phyloP scores from a whole-genome alignment of 1,140 invertebrate genomes.

The Rhagoletis zephyria region DNA sequence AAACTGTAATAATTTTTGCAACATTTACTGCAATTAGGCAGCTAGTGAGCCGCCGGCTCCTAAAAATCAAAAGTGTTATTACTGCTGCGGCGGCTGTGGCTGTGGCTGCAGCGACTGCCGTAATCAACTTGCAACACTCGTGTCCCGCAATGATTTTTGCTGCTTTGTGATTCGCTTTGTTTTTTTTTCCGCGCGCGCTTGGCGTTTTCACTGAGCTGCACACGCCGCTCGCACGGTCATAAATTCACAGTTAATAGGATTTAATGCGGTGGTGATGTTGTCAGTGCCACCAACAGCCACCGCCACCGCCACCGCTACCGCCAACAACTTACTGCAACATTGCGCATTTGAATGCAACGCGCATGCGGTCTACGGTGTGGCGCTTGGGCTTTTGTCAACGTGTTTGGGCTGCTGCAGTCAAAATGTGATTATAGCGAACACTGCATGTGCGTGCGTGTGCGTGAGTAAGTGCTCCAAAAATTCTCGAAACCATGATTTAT shows the following conservation, averaged over 20 bases:
- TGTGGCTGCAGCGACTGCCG: neutral
- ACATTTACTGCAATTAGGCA: slow-evolving; percentile 50
- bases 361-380: slow-evolving; percentile 18
- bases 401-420: slow-evolving; percentile 35
- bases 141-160: neutral
- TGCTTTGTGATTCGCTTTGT: slow-evolving; percentile 1
- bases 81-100: neutral
- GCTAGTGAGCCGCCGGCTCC: slow-evolving; percentile 24
- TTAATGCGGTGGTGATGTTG: slow-evolving; percentile 44
- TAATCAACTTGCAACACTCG: neutral
- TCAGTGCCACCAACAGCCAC: slow-evolving; percentile 37
- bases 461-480: slow-evolving; percentile 47
- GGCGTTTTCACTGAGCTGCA: slow-evolving; percentile 16
- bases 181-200: neutral
- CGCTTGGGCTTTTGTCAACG: slow-evolving; percentile 17
- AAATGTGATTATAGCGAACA: slow-evolving; percentile 24
- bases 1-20: slow-evolving; percentile 42
- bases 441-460: neutral
- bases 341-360: slow-evolving; percentile 22
- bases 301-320: slow-evolving; percentile 25
- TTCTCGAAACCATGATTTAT: slow-evolving; percentile 48
- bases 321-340: neutral
- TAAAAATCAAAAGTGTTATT: slow-evolving; percentile 50
- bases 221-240: slow-evolving; percentile 7
- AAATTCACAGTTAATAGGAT: slow-evolving; percentile 55